phyloP scores from a whole-genome alignment of 2,113 vertebrate species.

The Archilochus colubris region DNA sequence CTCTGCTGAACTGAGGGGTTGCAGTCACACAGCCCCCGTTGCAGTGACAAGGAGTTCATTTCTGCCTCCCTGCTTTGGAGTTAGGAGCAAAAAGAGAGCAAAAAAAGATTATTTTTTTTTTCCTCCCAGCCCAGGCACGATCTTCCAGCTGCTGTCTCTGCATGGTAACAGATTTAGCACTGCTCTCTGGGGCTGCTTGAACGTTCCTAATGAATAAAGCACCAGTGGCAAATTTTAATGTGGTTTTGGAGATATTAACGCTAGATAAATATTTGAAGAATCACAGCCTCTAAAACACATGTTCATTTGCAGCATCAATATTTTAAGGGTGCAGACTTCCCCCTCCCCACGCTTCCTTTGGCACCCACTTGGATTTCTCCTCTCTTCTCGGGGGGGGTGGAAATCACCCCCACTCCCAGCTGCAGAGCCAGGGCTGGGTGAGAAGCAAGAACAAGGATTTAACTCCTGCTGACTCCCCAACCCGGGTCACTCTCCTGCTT shows the following conservation, averaged over 20 bases:
- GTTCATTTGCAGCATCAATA: conserved; percentile 19
- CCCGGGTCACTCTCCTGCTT: not conserved
- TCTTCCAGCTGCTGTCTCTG: conserved; percentile 23
- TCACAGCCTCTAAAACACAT: not conserved
- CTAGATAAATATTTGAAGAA: conserved; percentile 42
- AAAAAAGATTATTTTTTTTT: not conserved
- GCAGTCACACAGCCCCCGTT: not conserved
- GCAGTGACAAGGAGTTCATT: not conserved
- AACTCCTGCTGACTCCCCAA: not conserved
- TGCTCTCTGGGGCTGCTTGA: not conserved
- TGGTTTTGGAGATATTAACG: conserved; percentile 12
- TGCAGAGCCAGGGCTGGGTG: not conserved
- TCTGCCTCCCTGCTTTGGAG: not conserved
- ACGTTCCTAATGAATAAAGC: conserved; percentile 19
- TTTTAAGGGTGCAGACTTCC: not conserved
- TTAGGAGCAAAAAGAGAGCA: not conserved
- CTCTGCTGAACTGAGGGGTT: not conserved
- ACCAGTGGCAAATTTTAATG: conserved; percentile 40
- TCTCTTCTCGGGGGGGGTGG: not conserved
- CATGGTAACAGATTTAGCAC: not conserved
- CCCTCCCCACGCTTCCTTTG: not conserved
- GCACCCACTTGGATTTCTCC: not conserved
- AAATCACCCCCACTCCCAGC: not conserved
- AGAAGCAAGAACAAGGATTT: not conserved
- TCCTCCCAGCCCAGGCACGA: not conserved